These are phyloP conservation scores for Araneus ventricosus DNA, from an alignment of 1,140 invertebrate genomes.

Conservation along the genomic window DNA sequence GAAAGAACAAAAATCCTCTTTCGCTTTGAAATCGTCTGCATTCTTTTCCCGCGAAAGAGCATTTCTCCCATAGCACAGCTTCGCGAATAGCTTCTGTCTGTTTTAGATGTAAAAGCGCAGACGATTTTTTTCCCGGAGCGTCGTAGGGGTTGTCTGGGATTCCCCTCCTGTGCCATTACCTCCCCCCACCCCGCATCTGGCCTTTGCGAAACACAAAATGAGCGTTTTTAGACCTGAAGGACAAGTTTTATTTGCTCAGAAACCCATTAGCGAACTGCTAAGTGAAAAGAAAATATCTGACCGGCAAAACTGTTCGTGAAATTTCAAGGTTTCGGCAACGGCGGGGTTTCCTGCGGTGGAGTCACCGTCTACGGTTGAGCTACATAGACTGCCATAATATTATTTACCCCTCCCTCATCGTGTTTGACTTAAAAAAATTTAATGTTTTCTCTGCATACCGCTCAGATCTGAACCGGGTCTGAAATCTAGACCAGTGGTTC, in stretches of 20 bases:
- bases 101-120: background rate
- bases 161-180: background rate
- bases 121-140: background rate
- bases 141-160: conserved; percentile 1
- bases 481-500: too few species aligned
- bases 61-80: background rate
- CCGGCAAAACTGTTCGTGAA: background rate
- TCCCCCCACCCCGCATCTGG: background rate
- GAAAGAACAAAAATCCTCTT: background rate
- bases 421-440: too few species aligned
- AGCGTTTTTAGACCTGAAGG: background rate
- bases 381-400: too few species aligned
- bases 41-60: background rate
- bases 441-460: too few species aligned
- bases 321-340: background rate
- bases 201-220: background rate
- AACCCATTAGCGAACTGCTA: background rate
- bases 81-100: background rate
- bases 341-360: too few species aligned
- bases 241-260: background rate
- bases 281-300: background rate
- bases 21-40: background rate
- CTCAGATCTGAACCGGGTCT: too few species aligned
- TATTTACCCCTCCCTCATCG: too few species aligned
- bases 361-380: too few species aligned